A percentile compares a stretch with the other conserved stretches of the same genome.
Evolutionary conservation across 2,888 invertebrate genomes (phyloP).

Genomic region (Bursaphelenchus okinawaensis): DNA sequence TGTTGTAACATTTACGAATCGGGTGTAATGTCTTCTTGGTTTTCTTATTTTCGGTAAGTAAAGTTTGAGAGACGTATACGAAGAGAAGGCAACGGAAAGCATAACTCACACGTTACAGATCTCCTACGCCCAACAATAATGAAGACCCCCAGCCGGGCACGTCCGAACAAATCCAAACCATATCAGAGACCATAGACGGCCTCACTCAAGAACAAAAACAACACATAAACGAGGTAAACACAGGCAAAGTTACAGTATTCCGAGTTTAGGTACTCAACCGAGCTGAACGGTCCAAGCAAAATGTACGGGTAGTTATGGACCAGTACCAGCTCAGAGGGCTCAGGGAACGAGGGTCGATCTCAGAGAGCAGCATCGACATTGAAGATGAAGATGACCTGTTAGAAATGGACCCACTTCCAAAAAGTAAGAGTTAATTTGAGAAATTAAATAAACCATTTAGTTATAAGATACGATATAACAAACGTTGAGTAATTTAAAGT

Average conservation of each 20-base stretch:
- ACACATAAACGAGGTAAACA: constrained; percentile 26
- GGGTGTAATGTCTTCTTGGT: constrained; percentile 22
- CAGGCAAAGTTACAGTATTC: constrained; percentile 19
- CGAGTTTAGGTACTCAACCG: constrained; percentile 35
- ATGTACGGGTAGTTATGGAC: constrained; percentile 42
- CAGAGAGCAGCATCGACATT: constrained; percentile 1
- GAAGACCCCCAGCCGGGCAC: background rate
- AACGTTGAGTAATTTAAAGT: no score
- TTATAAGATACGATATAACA: background rate
- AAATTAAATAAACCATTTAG: background rate
- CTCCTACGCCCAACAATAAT: background rate
- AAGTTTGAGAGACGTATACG: background rate
- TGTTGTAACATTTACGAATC: background rate
- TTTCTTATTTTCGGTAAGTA: constrained; percentile 19
- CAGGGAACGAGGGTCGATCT: background rate
- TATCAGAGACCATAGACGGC: background rate
- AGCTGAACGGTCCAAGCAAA: constrained; percentile 39
- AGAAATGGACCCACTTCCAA: constrained; percentile 53
- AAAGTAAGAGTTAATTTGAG: constrained; percentile 30
- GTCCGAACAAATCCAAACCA: background rate
- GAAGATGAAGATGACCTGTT: constrained; percentile 28
- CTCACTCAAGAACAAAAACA: constrained; percentile 17
- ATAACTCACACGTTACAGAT: background rate
- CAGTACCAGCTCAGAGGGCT: constrained; percentile 7
- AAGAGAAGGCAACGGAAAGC: background rate